Evolutionary conservation across 2,113 vertebrate genomes (phyloP).

Genomic region (Podilymbus podiceps): DNA sequence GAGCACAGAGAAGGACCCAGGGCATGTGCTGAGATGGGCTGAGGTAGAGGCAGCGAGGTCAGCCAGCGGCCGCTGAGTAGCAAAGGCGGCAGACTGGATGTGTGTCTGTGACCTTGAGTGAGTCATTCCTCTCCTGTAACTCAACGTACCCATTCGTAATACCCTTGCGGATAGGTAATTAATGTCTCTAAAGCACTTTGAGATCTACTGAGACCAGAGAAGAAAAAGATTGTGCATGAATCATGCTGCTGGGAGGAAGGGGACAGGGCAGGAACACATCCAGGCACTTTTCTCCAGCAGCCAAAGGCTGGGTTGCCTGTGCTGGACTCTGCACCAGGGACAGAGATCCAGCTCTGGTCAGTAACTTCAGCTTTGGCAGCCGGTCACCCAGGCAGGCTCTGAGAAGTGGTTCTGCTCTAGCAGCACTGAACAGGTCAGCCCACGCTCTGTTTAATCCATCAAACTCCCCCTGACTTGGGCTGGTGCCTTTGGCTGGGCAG

Average conservation of each 20-base stretch:
- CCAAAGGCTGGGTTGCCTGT: not conserved
- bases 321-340: not conserved
- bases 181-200: not conserved
- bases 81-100: not conserved
- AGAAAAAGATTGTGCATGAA: not conserved
- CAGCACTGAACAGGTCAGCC: not conserved
- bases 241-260: not conserved
- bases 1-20: not conserved
- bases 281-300: not conserved
- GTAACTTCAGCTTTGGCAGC: not conserved
- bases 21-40: not conserved
- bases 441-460: not conserved
- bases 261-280: not conserved
- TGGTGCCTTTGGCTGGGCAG: not conserved
- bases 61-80: not conserved
- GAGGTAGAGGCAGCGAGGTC: not conserved
- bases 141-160: not conserved
- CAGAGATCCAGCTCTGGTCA: not conserved
- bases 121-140: not conserved
- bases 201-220: not conserved
- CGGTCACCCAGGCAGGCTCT: not conserved
- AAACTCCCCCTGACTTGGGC: not conserved
- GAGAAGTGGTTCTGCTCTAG: slow-evolving; percentile 7
- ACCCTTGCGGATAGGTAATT: not conserved
- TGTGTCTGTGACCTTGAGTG: not conserved